Base-by-base conservation (phyloP, 2,888 invertebrate genomes). In the Standfussiana lucernea region DNA sequence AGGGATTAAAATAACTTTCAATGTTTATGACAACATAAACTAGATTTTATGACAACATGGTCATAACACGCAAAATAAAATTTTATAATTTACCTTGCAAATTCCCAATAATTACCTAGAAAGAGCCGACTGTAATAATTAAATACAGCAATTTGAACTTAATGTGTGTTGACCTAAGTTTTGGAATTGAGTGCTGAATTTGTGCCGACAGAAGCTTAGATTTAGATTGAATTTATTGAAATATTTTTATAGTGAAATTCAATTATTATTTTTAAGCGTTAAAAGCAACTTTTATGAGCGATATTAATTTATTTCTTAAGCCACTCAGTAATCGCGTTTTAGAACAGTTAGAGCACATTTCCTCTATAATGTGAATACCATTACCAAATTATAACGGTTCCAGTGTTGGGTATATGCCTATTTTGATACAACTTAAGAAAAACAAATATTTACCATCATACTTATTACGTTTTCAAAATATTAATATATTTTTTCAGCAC, bases 11-110 rank as follows among this genome's bases (percentile, higher is more conserved):
- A 73, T 80, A 70, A 70, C 35, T 62, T 42, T 4, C 47, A 40
- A 61, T 35, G 21, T 84, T 82, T 85, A 82, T 28, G 28, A 32
- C 56, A 56, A 15, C 65, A 80, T 82, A 73, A 85, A 84, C 74
- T 80, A 69, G 66, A 0, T 37, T 80, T 84, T 80, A 82, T 66
- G 74, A 69, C 69, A 69, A 73, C 50, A 53, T 47, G 28, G 65
- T 72, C 37, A 40, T 84, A 72, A 81, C 42, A 80, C 18, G n/a
- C 50, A 45, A 37, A 56, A 47, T 66, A 47, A 65, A 80, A 81
- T 72, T 53, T 37, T 24, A n/a, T 50, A 79, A 59, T 73, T 69
- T 66, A 69, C 28, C 68, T 66, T 69, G 80, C 64, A 47, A 67
- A 80, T 80, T 69, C 45, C 13, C 61, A 45, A 69, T 84, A 80